Base-by-base conservation (phyloP, 2,797 vertebrate genomes). In the Coilia nasus region DNA sequence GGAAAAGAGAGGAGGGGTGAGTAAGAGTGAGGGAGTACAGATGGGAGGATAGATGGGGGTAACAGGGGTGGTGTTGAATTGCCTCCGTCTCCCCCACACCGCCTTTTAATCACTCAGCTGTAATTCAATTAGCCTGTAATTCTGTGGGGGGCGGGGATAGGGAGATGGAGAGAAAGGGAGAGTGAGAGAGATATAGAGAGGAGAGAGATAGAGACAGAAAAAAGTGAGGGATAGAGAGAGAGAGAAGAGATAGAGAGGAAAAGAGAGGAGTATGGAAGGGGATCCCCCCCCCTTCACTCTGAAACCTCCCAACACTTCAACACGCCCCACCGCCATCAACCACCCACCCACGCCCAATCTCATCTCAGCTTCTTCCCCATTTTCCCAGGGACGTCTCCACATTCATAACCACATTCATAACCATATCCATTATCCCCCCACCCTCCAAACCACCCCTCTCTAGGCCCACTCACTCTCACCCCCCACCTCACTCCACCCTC, bases 41-140 rank as follows among this genome's bases (percentile, higher is more conserved):
- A 54, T 54, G 10, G n/a, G 78, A 46, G 41, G 25, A 15, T 25
- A 60, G 80, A 84, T 41, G 62, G 85, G 78, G 83, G 71, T 82
- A n/a, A 59, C 31, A 6, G 44, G 81, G 83, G 87, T 81, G 50
- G 80, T 83, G 84, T 87, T 83, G 83, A 0, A 82, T 84, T 88
- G 83, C 88, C 64, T 9, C 80, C 83, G 81, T 86, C 87, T 62
- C 81, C 46, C 71, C 60, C 54, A 21, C 57, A n/a, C 57, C 83
- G 82, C 81, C 28, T 87, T 88, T 57, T 90, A 91, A 92, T 93
- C 90, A 91, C 81, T 44, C 87, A 91, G 82, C 88, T 90, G 84
- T 91, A 91, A 93, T 93, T 91, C 81, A 91, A 91, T 94, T 93
- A 91, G 86, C 82, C 80, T 67, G 83, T 50, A 81, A 91, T 91